phyloP scores from a whole-genome alignment of 2,797 vertebrate species.

The Nannoperca obscura region DNA sequence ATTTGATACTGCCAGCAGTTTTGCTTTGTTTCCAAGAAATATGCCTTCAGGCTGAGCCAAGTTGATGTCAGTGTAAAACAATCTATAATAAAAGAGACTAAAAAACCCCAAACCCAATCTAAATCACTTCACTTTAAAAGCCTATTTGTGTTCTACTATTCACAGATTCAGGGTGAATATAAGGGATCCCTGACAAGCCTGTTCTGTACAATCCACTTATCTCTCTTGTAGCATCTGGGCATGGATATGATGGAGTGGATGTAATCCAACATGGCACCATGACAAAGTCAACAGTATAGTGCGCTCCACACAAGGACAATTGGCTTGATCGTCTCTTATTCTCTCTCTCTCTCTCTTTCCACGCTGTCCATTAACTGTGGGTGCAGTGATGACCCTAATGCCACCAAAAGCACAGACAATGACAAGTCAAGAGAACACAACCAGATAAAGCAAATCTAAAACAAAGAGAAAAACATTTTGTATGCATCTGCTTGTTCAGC shows the following conservation, averaged over 20 bases:
- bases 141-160: conserved; percentile 74
- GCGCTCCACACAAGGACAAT: conserved; percentile 71
- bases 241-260: conserved; percentile 78
- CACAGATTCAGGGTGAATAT: conserved; percentile 73
- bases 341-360: conserved; percentile 32
- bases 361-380: conserved; percentile 59
- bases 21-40: conserved; percentile 73
- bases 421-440: conserved; percentile 38
- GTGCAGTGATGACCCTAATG: conserved; percentile 56
- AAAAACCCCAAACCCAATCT: conserved; percentile 61
- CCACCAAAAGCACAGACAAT: conserved; percentile 60
- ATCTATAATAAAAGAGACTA: conserved; percentile 73
- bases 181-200: conserved; percentile 76
- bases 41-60: conserved; percentile 71
- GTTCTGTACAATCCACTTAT: conserved; percentile 81
- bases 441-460: conserved; percentile 32
- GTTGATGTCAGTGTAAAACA: conserved; percentile 80
- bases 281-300: conserved; percentile 81
- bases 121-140: conserved; percentile 79
- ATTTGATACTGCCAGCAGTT: conserved; percentile 74
- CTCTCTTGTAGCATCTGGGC: conserved; percentile 81
- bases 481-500: conserved; percentile 23
- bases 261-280: conserved; percentile 78
- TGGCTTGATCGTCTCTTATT: conserved; percentile 47
- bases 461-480: conserved; percentile 11